Base-by-base conservation (phyloP, 2,888 invertebrate species). In the Dryomyza anilis region DNA sequence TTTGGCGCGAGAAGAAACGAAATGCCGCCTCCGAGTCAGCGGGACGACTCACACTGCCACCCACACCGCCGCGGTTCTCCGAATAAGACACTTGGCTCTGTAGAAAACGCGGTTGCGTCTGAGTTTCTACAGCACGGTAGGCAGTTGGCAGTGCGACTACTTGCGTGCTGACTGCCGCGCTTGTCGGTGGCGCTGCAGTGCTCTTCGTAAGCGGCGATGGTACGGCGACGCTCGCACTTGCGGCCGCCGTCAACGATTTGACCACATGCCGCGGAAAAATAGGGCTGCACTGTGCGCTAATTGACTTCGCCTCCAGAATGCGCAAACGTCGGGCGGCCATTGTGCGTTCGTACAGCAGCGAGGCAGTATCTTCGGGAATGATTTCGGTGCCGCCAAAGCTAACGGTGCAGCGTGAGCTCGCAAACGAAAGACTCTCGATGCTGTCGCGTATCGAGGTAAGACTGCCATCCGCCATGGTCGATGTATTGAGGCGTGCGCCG, bases 201-300 rank as follows among this genome's bases (percentile, higher is more conserved):
- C 73, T 30, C 12, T 64, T 46, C 64, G 68, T 69, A 7, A 61
- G 58, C 36, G 67, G 39, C 7, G 50, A n/a, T 29, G 63, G 60
- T 21, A 66, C 60, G 63, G 61, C 67, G 8, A 65, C 61, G 19
- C 67, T 63, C 63, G 64, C 64, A n/a, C n/a, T n/a, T n/a, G n/a
- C n/a, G 30, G 67, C 65, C 0, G 62, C 58, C 5, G 70, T 56
- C 48, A 65, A 43, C 3, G 64, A 65, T n/a, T 67, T 64, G 23
- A 71, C 66, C n/a, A 67, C 57, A 68, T 80, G 77, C 63, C 79
- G 73, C 36, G 78, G 76, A 60, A 70, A 69, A 45, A 83, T 75
- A 52, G 83, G 83, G 72, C 84, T 83, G 66, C 83, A 83, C 65
- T 84, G 83, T 33, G 83, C 83, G 67, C 83, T 83, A 63, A 83